Base-by-base conservation (phyloP, 2,797 vertebrate species). In the Sorex maritimensis region DNA sequence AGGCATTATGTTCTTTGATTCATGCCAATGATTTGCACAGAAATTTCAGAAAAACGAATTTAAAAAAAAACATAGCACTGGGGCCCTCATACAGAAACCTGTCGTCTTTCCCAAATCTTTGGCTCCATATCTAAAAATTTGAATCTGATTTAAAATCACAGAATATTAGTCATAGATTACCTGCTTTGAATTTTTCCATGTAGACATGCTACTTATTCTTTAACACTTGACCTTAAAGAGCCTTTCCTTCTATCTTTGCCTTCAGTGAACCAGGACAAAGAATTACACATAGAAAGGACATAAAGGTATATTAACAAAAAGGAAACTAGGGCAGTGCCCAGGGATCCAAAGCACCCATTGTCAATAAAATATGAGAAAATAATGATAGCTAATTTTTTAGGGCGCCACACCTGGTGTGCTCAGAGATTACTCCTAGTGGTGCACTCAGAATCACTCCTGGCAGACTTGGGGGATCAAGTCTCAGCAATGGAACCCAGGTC, bases 11-110 rank as follows among this genome's bases (percentile, higher is more conserved):
- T 61, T 65, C 82, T 92, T 65, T 73, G 72, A 81, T 38, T 81
- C 13, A 52, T 41, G 23, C 41, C 23, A 65, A 34, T 10, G 19
- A 10, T 83, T 80, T 94, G 11, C 82, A 82, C n/a, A 81, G 65
- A 86, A 90, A 61, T 26, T 85, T 92, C 72, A 11, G 15, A 34
- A 88, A 93, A 90, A 61, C 13, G 1, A 6, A 3, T 81, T 28
- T 79, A 21, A 75, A 91, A 91, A 52, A 52, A 14, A 52, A 52
- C 14, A 65, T 6, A 52, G 15, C 2, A 13, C 26, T 69, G 49
- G 13, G 23, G 5, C 2, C 6, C 2, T 94, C 41, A 52, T n/a
- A 63, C 28, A 77, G n/a, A 79, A 21, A 78, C 15, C 21, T 26
- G 9, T 21, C 88, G 23, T 38, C 23, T 41, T 81, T 41, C 46